Percentiles rank a stretch among this genome's conserved stretches.
Evolutionary conservation across 2,888 invertebrate species (phyloP).

Genomic region (Macropis europaea): DNA sequence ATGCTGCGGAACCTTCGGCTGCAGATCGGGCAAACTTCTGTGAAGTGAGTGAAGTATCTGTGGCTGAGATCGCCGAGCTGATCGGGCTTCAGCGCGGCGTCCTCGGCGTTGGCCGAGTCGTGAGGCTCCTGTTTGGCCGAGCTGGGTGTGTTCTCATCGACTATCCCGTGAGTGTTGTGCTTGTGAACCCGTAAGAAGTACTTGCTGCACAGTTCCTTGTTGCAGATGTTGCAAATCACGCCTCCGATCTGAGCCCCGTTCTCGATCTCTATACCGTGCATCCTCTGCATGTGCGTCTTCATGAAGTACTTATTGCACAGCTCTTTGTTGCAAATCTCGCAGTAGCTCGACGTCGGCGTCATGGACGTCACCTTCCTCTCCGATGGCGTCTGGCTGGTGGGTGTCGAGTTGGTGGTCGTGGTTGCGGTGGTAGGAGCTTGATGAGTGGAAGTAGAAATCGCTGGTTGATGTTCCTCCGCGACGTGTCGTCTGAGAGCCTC

Average conservation of each 20-base stretch:
- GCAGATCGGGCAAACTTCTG: constrained; percentile 92
- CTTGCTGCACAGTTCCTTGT: constrained; percentile 98
- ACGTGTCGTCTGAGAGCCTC: constrained; percentile 87
- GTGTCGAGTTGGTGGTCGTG: constrained; percentile 38
- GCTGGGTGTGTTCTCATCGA: constrained; percentile 86
- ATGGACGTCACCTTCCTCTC: constrained; percentile 84
- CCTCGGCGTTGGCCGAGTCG: constrained; percentile 72
- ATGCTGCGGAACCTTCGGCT: constrained; percentile 92
- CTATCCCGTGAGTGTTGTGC: constrained; percentile 98
- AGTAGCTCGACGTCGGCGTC: constrained; percentile 92
- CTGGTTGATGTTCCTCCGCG: constrained; percentile 82
- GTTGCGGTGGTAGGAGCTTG: constrained; percentile 42
- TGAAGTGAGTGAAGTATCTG: constrained; percentile 85
- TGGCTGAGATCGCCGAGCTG: constrained; percentile 83
- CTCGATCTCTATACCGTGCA: constrained; percentile 97
- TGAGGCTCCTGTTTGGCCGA: constrained; percentile 71
- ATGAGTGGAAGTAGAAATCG: constrained; percentile 45
- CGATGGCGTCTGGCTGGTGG: constrained; percentile 39
- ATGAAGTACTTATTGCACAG: constrained; percentile 99
- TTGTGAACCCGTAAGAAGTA: constrained; percentile 98
- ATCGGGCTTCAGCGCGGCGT: constrained; percentile 81
- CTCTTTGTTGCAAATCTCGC: constrained; percentile 99
- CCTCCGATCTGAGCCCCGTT: constrained; percentile 96
- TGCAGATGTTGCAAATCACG: constrained; percentile 98
- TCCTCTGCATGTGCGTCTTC: constrained; percentile 99